Conservation (phyloP, 2,113 vertebrate species). For the Pomatostomus ruficeps region DNA sequence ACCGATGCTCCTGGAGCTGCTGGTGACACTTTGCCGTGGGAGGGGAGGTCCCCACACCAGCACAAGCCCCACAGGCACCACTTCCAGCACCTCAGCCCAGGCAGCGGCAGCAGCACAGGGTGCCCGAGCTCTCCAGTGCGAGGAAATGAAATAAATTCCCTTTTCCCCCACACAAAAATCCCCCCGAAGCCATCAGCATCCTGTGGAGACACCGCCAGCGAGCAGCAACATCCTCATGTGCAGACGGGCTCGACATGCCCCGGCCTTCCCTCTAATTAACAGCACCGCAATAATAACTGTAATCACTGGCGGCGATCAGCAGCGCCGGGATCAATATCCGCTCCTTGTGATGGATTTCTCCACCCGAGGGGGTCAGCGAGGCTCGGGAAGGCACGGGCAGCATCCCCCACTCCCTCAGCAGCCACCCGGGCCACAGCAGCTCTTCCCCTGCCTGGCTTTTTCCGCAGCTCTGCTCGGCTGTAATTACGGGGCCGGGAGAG, state of each 20-base stretch:
- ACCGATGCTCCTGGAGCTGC: rapidly evolving
- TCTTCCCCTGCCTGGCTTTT: not conserved
- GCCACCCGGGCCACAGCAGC: not conserved
- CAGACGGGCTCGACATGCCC: rapidly evolving
- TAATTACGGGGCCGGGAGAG: not conserved
- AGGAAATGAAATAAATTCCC: not conserved
- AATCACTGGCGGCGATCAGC: not conserved
- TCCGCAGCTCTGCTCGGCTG: not conserved
- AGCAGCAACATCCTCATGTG: not conserved
- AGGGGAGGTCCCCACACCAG: not conserved
- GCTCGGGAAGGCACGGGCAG: not conserved
- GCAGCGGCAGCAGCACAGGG: rapidly evolving
- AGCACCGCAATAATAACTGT: not conserved
- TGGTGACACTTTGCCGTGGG: rapidly evolving
- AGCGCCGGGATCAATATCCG: not conserved
- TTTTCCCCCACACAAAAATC: not conserved
- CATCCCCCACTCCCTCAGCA: not conserved
- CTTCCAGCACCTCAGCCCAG: not conserved
- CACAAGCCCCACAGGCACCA: not conserved
- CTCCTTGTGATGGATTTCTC: not conserved
- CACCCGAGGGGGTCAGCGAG: not conserved
- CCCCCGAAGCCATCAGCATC: not conserved
- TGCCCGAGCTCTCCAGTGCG: rapidly evolving
- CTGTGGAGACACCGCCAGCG: rapidly evolving
- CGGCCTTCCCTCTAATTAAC: not conserved